A percentile compares a stretch with the other conserved stretches of the same genome.
Conservation (phyloP, 2,888 invertebrate genomes). For the Tuberolachnus salignus region DNA sequence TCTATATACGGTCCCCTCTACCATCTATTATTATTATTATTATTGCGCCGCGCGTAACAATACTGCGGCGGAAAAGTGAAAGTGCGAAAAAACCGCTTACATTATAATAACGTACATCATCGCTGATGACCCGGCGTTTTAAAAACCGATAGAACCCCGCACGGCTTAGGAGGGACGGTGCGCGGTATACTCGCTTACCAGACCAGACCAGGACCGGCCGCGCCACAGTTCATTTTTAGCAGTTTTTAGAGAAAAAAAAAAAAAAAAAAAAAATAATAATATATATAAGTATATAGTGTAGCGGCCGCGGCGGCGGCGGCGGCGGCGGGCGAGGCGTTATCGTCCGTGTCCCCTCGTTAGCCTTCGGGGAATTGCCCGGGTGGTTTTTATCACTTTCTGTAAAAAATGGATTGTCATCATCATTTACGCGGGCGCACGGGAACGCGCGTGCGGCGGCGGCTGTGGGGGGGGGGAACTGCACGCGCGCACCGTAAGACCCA, state of each 20-base stretch:
- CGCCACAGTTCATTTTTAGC: constrained; percentile 44
- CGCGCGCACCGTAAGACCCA: constrained; percentile 45
- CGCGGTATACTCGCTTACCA: not conserved
- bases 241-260: constrained; percentile 11
- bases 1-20: no score
- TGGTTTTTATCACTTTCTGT: constrained; percentile 58
- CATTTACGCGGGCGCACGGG: constrained; percentile 57
- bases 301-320: not conserved
- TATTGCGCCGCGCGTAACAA: not conserved
- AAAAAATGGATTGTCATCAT: constrained; percentile 60
- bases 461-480: not conserved
- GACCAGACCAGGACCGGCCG: no score
- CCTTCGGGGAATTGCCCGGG: constrained; percentile 54
- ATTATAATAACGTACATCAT: not conserved
- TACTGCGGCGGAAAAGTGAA: not conserved
- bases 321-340: constrained; percentile 39
- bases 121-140: constrained; percentile 29
- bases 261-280: no score
- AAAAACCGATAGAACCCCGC: constrained; percentile 37
- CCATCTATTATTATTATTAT: no score
- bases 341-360: constrained; percentile 54
- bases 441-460: constrained; percentile 40
- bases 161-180: not conserved
- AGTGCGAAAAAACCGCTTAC: not conserved
- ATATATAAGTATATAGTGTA: not conserved